These are phyloP conservation scores for Bucco capensis DNA, from an alignment of 2,113 vertebrate species.

Conservation along the genomic window DNA sequence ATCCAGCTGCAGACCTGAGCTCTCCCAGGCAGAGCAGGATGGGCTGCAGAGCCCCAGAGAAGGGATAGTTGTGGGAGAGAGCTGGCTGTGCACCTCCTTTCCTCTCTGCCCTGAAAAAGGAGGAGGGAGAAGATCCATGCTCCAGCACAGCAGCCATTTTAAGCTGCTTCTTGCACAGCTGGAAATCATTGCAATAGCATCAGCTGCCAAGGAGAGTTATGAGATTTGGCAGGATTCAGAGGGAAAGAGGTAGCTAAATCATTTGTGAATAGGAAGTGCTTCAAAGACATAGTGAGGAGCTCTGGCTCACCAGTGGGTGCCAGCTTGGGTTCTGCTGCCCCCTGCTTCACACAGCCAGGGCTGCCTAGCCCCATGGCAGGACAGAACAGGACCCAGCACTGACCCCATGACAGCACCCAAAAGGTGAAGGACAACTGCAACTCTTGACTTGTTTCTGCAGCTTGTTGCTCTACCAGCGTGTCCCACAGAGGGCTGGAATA, in stretches of 20 bases:
- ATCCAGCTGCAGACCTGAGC: neutral
- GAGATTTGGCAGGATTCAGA: slow-evolving; percentile 4
- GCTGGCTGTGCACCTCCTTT: accelerated
- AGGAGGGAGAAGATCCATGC: neutral
- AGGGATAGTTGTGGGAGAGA: neutral
- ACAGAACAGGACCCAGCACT: neutral
- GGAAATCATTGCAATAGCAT: slow-evolving; percentile 10
- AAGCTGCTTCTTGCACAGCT: slow-evolving; percentile 28
- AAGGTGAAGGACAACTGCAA: neutral
- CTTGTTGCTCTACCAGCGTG: neutral
- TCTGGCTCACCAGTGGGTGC: neutral
- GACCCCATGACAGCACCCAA: accelerated
- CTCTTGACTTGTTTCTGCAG: neutral
- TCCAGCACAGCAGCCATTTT: neutral
- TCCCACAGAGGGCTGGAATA: neutral
- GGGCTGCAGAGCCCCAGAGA: neutral
- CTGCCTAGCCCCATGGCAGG: neutral
- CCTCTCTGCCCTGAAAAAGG: neutral
- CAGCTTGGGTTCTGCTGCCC: accelerated
- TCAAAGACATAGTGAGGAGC: neutral
- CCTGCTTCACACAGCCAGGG: accelerated
- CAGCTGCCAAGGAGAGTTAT: neutral
- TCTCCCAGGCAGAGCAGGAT: neutral
- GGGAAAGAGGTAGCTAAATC: neutral
- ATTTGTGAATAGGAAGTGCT: neutral